phyloP scores from a whole-genome alignment of 2,113 vertebrate species.

The Orthonyx spaldingii region DNA sequence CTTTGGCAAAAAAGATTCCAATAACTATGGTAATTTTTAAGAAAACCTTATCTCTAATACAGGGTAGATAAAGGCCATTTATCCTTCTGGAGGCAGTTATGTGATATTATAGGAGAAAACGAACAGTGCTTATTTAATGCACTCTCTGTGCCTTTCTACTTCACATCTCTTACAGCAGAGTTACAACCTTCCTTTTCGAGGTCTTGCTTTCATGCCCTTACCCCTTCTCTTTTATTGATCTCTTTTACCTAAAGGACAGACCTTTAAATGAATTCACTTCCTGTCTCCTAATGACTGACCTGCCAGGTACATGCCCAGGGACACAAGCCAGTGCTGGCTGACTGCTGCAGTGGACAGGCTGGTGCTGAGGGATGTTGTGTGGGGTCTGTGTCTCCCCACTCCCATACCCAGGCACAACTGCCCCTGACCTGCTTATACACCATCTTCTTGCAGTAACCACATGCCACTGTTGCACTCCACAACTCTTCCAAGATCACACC shows the following conservation, averaged over 20 bases:
- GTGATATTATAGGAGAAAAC: neutral
- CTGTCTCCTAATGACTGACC: neutral
- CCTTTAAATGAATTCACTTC: neutral
- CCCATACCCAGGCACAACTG: rapidly evolving
- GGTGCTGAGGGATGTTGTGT: neutral
- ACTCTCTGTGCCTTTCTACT: neutral
- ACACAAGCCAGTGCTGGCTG: neutral
- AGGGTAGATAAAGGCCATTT: slow-evolving; percentile 27
- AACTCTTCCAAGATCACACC: neutral
- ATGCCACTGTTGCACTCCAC: rapidly evolving
- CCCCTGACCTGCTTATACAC: neutral
- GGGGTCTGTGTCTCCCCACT: neutral
- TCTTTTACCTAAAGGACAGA: neutral
- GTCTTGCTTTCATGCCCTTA: neutral
- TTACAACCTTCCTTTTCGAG: neutral
- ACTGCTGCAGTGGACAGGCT: neutral
- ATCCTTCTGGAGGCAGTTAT: neutral
- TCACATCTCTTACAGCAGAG: neutral
- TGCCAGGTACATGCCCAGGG: rapidly evolving
- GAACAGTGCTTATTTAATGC: neutral
- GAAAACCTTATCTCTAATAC: neutral
- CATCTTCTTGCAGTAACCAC: neutral
- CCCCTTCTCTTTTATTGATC: neutral
- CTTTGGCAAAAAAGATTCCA: neutral
- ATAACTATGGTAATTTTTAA: slow-evolving; percentile 44